Percentiles rank a stretch among this genome's conserved stretches.
Evolutionary conservation across 2,113 vertebrate genomes (phyloP).

Genomic region (Glaucidium brasilianum): DNA sequence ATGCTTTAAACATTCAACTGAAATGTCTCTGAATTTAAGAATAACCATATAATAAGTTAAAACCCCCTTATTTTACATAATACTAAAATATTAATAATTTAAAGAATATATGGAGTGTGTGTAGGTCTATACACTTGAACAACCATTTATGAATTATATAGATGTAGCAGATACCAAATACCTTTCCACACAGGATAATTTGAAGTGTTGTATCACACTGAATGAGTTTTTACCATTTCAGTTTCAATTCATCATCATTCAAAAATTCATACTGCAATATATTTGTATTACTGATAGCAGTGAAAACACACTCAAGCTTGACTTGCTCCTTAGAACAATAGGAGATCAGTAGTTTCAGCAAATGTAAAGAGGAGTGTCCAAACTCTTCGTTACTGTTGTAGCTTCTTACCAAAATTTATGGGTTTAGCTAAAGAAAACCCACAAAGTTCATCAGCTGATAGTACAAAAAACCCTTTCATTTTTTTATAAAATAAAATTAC

Average conservation of each 20-base stretch:
- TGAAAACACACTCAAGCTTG: not conserved
- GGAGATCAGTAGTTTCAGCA: not conserved
- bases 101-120: not conserved
- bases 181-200: not conserved
- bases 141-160: not conserved
- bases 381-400: not conserved
- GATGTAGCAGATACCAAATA: not conserved
- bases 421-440: not conserved
- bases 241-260: not conserved
- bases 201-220: not conserved
- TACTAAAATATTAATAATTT: not conserved
- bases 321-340: not conserved
- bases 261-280: not conserved
- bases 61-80: slow-evolving; percentile 17
- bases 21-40: not conserved
- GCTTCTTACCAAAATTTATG: not conserved
- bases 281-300: rapidly evolving
- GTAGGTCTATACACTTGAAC: not conserved
- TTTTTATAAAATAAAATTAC: not conserved
- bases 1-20: not conserved
- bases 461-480: not conserved
- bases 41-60: not conserved
- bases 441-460: not conserved
- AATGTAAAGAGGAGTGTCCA: not conserved
- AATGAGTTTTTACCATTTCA: not conserved